phyloP scores from a whole-genome alignment of 2,888 invertebrate species.

The Ptychoptera contaminata region DNA sequence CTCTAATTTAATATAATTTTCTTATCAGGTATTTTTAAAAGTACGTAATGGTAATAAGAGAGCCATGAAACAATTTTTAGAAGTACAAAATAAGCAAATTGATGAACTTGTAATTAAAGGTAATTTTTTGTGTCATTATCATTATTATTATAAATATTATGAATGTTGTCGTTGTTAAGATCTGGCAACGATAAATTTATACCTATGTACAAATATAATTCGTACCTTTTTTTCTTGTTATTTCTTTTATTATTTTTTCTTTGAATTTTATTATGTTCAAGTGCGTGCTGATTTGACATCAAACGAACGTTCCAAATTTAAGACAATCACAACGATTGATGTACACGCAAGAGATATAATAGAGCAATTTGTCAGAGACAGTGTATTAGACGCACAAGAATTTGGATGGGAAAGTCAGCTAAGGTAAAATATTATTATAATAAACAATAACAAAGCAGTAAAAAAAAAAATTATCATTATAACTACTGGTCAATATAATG shows the following conservation, averaged over 20 bases:
- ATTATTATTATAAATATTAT: not conserved
- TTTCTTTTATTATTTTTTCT: not conserved
- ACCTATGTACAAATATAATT: too few relatives aligned
- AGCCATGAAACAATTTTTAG: slow-evolving; percentile 81
- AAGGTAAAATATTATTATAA: slow-evolving; percentile 24
- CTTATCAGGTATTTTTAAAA: too few relatives aligned
- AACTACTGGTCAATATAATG: not conserved
- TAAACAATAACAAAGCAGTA: slow-evolving; percentile 7
- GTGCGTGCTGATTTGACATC: slow-evolving; percentile 48
- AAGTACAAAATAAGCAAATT: slow-evolving; percentile 58
- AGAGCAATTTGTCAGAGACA: slow-evolving; percentile 62
- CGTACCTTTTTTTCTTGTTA: not conserved
- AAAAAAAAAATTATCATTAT: not conserved
- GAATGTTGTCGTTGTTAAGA: too few relatives aligned
- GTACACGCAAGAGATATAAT: slow-evolving; percentile 86
- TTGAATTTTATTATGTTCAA: not conserved
- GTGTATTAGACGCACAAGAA: slow-evolving; percentile 67
- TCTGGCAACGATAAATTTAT: too few relatives aligned
- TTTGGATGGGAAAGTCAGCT: slow-evolving; percentile 92
- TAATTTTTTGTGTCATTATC: slow-evolving; percentile 14
- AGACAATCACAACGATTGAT: slow-evolving; percentile 78
- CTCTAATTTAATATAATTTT: too few relatives aligned
- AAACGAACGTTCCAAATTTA: slow-evolving; percentile 77
- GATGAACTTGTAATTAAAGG: slow-evolving; percentile 69
- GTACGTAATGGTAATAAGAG: slow-evolving; percentile 54